A percentile compares a stretch with the other conserved stretches of the same genome.
phyloP scores from a whole-genome alignment of 2,113 vertebrate species.

The Dissostichus mawsoni region DNA sequence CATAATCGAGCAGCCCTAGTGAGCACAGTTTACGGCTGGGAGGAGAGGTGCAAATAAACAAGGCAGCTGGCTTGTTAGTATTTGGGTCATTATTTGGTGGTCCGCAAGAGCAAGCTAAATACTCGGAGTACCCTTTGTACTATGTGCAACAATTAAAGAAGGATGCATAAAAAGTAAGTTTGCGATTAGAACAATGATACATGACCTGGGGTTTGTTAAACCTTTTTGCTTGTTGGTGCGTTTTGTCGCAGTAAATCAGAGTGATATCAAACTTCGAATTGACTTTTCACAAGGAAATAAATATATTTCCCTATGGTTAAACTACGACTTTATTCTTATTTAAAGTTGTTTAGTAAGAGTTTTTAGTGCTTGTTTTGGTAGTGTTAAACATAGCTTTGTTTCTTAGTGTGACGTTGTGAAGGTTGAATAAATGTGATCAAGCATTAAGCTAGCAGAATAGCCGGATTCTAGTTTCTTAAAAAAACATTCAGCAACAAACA shows the following conservation, averaged over 20 bases:
- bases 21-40: too few species aligned
- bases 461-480: neutral
- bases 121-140: neutral
- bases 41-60: too few species aligned
- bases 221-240: too few species aligned
- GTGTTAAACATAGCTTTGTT: neutral
- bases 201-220: neutral
- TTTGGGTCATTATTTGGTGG: neutral
- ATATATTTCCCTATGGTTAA: too few species aligned
- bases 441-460: neutral
- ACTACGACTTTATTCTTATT: too few species aligned
- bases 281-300: too few species aligned
- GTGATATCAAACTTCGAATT: too few species aligned
- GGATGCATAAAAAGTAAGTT: neutral
- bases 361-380: neutral
- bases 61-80: neutral
- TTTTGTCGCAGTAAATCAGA: too few species aligned
- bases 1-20: too few species aligned
- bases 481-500: neutral
- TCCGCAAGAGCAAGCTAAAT: neutral
- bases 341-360: too few species aligned
- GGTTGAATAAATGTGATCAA: neutral
- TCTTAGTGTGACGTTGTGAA: neutral
- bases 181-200: too few species aligned
- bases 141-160: neutral